phyloP scores from a whole-genome alignment of 53 echinoderm and acorn worm genomes.

The Glandiceps talaboti region DNA sequence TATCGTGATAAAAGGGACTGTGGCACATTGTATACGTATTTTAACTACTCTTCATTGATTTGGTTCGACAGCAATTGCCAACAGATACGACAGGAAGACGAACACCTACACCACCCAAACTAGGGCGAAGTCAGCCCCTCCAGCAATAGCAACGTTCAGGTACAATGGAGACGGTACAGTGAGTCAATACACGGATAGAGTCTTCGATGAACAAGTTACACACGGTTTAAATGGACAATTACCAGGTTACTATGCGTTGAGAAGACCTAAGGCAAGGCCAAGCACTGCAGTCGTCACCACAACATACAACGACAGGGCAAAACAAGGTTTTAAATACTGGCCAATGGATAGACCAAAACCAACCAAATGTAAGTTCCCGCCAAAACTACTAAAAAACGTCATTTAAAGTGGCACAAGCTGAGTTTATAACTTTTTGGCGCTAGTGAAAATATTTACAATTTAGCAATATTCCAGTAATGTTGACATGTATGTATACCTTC shows the following conservation, averaged over 20 bases:
- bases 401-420: too few species aligned
- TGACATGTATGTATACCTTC: too few species aligned
- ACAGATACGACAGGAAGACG: background rate
- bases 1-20: background rate
- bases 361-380: slow-evolving; percentile 80
- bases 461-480: too few species aligned
- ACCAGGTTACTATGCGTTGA: slow-evolving; percentile 56
- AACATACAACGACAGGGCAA: slow-evolving; percentile 51
- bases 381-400: too few species aligned
- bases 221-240: slow-evolving; percentile 45
- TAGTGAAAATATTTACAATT: too few species aligned
- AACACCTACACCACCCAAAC: background rate
- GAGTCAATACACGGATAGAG: slow-evolving; percentile 38
- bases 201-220: slow-evolving; percentile 49
- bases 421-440: too few species aligned
- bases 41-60: background rate
- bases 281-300: slow-evolving; percentile 33
- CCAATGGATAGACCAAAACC: slow-evolving; percentile 87
- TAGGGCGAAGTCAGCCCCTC: background rate
- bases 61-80: background rate
- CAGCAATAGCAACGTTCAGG: slow-evolving; percentile 54
- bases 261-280: slow-evolving; percentile 24
- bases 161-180: slow-evolving; percentile 77
- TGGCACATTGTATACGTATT: background rate
- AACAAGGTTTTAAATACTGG: slow-evolving; percentile 86